phyloP scores from a whole-genome alignment of 30 jellyfish, hydroid and myxozoan species.

The Cassiopea xamachana region DNA sequence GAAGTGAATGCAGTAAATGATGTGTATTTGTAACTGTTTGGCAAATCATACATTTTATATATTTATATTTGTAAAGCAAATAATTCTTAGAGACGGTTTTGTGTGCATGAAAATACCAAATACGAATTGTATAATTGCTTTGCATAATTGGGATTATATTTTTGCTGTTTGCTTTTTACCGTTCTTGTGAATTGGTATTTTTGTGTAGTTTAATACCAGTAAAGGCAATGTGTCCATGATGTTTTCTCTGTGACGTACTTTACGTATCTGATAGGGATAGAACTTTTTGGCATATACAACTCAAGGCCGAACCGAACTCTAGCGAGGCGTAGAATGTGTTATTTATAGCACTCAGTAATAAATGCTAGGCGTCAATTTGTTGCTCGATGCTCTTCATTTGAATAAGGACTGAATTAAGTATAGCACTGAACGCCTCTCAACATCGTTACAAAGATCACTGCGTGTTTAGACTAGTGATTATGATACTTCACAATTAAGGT shows the following conservation, averaged over 20 bases:
- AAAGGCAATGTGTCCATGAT: background rate
- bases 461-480: too few species aligned
- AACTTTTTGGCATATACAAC: too few species aligned
- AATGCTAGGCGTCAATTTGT: too few species aligned
- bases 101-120: constrained; percentile 17
- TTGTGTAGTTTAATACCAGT: background rate
- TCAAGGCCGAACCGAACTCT: too few species aligned
- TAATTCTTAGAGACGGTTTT: constrained; percentile 30
- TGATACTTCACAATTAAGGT: too few species aligned
- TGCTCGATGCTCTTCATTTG: too few species aligned
- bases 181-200: background rate
- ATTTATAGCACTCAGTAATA: too few species aligned
- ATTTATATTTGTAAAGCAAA: constrained; percentile 48
- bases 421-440: too few species aligned
- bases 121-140: constrained; percentile 12
- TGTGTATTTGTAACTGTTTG: constrained; percentile 34
- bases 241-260: background rate
- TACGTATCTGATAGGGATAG: too few species aligned
- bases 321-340: too few species aligned
- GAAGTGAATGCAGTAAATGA: constrained; percentile 3
- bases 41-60: constrained; percentile 41
- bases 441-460: too few species aligned
- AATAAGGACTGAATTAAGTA: too few species aligned
- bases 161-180: background rate
- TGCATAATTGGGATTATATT: constrained; percentile 3